These are phyloP conservation scores for Perccottus glenii DNA, from an alignment of 2,113 vertebrate genomes.

Conservation along the genomic window DNA sequence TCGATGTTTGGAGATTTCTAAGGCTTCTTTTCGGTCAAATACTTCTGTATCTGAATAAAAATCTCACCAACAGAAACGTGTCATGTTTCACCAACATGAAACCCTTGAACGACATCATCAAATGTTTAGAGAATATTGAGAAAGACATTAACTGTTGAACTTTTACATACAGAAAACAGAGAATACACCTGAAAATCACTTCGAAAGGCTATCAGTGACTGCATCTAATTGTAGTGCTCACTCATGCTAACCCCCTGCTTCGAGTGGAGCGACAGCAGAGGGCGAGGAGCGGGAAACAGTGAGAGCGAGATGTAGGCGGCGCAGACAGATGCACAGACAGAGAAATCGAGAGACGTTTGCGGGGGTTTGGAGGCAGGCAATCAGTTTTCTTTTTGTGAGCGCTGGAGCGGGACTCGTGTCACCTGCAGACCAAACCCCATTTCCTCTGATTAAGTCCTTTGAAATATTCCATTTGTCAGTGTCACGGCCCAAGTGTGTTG, in stretches of 20 bases:
- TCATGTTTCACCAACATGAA: background rate
- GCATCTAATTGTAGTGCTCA: constrained; percentile 58
- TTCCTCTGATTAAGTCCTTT: constrained; percentile 95
- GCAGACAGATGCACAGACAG: constrained; percentile 21
- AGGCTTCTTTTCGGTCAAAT: too few relatives aligned
- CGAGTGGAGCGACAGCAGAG: constrained; percentile 25
- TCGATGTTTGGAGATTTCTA: background rate
- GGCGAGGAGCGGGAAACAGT: constrained; percentile 35
- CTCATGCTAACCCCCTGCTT: constrained; percentile 23
- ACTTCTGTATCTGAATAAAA: too few relatives aligned
- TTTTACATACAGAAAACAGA: background rate
- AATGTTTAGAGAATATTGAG: background rate
- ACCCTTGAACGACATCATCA: too few relatives aligned
- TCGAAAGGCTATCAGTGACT: constrained; percentile 40
- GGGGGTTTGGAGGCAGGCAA: constrained; percentile 71
- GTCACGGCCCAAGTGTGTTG: constrained; percentile 84
- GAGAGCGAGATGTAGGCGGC: constrained; percentile 21
- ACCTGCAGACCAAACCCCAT: constrained; percentile 92
- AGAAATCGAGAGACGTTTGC: constrained; percentile 40
- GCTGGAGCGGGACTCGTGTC: constrained; percentile 87
- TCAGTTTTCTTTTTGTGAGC: constrained; percentile 90
- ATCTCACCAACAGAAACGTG: too few relatives aligned
- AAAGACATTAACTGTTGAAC: background rate
- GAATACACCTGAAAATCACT: background rate
- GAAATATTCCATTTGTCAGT: constrained; percentile 97